Conservation (phyloP, 2,888 invertebrate genomes). For the Charanyca ferruginea region DNA sequence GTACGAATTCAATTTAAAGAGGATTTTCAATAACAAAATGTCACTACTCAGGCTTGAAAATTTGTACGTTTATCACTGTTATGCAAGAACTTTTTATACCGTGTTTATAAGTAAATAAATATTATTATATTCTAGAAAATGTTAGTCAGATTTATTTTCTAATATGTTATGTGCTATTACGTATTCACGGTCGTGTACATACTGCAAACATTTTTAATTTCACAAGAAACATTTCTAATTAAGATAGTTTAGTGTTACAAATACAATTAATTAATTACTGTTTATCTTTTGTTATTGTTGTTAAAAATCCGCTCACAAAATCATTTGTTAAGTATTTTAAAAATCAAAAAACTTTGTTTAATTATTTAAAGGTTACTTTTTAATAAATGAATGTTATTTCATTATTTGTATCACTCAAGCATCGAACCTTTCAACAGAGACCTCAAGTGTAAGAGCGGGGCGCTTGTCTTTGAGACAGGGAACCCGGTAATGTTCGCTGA, state of each 20-base stretch:
- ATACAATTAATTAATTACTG: too few relatives aligned
- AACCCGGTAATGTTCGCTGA: slow-evolving; percentile 84
- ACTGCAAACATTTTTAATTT: neutral
- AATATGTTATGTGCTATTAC: too few relatives aligned
- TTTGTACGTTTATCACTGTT: too few relatives aligned
- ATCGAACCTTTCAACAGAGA: slow-evolving; percentile 87
- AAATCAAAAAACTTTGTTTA: neutral
- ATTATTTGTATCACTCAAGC: slow-evolving; percentile 35
- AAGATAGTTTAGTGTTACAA: neutral
- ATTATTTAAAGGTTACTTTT: slow-evolving; percentile 3
- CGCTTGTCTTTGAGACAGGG: slow-evolving; percentile 85
- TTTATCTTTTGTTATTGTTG: neutral
- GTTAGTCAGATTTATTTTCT: too few relatives aligned
- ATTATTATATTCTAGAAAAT: too few relatives aligned
- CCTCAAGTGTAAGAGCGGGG: slow-evolving; percentile 86
- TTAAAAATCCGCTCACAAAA: slow-evolving; percentile 7
- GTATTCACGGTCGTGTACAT: too few relatives aligned
- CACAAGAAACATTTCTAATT: too few relatives aligned
- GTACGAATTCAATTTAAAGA: neutral
- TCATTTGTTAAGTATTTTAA: neutral
- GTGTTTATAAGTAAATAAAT: too few relatives aligned
- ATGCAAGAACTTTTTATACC: too few relatives aligned
- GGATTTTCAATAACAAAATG: neutral
- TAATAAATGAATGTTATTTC: neutral
- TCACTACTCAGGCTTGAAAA: neutral